Conservation (phyloP, 2,113 vertebrate species). For the Mustela lutreola region DNA sequence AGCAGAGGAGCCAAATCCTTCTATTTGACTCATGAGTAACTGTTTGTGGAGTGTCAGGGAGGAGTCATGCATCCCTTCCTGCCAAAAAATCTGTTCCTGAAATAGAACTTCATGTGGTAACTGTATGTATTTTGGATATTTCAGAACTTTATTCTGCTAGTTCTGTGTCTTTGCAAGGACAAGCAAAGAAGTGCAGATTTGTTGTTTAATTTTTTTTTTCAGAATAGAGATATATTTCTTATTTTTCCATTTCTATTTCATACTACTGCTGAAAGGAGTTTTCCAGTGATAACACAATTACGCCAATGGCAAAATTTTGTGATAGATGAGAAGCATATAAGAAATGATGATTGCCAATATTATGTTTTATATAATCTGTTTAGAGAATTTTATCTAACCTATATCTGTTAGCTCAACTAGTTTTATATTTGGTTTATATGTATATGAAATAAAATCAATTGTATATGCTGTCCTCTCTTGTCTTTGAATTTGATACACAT, state of each 20-base stretch:
- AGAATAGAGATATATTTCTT: background rate
- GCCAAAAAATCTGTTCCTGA: slow-evolving; percentile 33
- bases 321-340: background rate
- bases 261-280: background rate
- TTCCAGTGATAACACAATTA: background rate
- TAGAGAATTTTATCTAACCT: background rate
- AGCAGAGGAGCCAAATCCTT: background rate
- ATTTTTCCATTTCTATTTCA: slow-evolving; percentile 39
- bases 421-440: slow-evolving; percentile 48
- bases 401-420: background rate
- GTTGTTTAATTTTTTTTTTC: background rate
- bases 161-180: background rate
- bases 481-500: slow-evolving; percentile 52
- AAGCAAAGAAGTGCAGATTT: background rate
- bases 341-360: background rate
- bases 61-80: background rate
- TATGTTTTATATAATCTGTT: slow-evolving; percentile 41
- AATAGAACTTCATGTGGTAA: background rate
- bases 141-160: background rate
- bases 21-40: background rate
- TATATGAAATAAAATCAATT: slow-evolving; percentile 71
- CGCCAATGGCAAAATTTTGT: background rate
- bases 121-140: background rate
- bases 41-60: background rate
- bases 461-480: background rate